Evolutionary conservation across 2,113 vertebrate genomes (phyloP), one percentile per base, ranked within the genome.

Genomic region (Sorex fumeus): DNA sequence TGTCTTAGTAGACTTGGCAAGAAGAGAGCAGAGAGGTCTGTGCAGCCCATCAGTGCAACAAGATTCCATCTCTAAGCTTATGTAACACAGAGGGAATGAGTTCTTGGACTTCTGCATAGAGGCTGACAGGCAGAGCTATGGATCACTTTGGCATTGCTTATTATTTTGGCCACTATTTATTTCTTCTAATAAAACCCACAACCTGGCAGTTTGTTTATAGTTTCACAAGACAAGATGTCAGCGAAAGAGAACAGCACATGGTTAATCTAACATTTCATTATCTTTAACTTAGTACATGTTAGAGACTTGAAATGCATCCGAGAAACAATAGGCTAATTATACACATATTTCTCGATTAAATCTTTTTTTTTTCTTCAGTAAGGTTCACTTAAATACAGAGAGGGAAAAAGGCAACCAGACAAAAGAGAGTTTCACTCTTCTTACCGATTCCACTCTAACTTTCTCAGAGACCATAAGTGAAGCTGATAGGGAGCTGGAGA

Each of bases 341-440:
- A 93, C 23, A 53, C 90, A 43, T 43, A 87, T 72, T 94, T 77
- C 45, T 86, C 60, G 53, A 66, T 70, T 43, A 28, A 34, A 3
- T 86, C 84, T 71, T 43, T 93, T 78, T 78, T 93, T 78, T 87
- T 90, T 95, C 67, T 90, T 95, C 90, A 50, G 3, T 86, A 53
- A 45, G 67, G 18, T n/a, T 76, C 34, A 40, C 83, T 88, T 69
- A 84, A 94, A 80, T 28, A 70, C 4, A 0, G 47, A 2, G 40
- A 45, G 11, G 13, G 27, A 1, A 16, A 76, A 88, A 85, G 64
- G 67, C 78, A 82, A 60, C 34, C 11, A 53, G 62, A 95, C 70
- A 36, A 74, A 84, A 69, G 75, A 23, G 12, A 71, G 8, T 30
- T 30, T 66, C 64, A 28, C 67, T 47, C 36, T 76, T 88, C 62